A percentile compares a stretch with the other conserved stretches of the same genome.
Conservation (phyloP, 1,140 invertebrate species). For the Cherax quadricarinatus region DNA sequence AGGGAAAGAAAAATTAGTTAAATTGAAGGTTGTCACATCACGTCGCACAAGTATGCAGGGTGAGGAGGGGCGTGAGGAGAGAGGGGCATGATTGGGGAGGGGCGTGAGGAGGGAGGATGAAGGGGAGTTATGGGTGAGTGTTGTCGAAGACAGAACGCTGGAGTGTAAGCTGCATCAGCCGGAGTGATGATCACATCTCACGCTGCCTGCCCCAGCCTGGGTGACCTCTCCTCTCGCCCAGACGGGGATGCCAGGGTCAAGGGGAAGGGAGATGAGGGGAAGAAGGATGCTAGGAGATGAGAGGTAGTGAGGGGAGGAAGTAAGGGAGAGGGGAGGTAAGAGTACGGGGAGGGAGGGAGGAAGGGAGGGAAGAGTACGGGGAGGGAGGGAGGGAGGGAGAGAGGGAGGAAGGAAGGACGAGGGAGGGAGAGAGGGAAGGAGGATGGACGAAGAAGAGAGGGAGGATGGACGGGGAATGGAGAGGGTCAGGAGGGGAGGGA, state of each 20-base stretch:
- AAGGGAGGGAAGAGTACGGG: background rate
- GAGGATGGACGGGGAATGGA: background rate
- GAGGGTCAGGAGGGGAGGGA: background rate
- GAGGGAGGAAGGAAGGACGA: background rate
- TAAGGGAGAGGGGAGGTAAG: background rate
- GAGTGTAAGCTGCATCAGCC: constrained; percentile 19
- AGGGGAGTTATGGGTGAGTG: background rate
- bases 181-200: constrained; percentile 18
- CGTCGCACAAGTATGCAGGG: too few relatives aligned
- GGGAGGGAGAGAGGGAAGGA: too few relatives aligned
- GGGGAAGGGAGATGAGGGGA: too few relatives aligned
- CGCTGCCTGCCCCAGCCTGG: constrained; percentile 18
- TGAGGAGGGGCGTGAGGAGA: background rate
- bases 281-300: too few relatives aligned
- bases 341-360: too few relatives aligned
- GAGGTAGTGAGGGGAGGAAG: too few relatives aligned
- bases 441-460: too few relatives aligned
- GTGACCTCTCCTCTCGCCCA: too few relatives aligned
- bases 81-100: background rate
- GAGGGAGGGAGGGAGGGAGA: background rate
- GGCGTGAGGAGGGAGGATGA: background rate
- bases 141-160: constrained; percentile 26
- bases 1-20: too few relatives aligned
- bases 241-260: too few relatives aligned
- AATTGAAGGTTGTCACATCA: too few relatives aligned